A percentile compares a stretch with the other conserved stretches of the same genome.
phyloP scores from a whole-genome alignment of 2,113 vertebrate species.

The Malurus elegans region DNA sequence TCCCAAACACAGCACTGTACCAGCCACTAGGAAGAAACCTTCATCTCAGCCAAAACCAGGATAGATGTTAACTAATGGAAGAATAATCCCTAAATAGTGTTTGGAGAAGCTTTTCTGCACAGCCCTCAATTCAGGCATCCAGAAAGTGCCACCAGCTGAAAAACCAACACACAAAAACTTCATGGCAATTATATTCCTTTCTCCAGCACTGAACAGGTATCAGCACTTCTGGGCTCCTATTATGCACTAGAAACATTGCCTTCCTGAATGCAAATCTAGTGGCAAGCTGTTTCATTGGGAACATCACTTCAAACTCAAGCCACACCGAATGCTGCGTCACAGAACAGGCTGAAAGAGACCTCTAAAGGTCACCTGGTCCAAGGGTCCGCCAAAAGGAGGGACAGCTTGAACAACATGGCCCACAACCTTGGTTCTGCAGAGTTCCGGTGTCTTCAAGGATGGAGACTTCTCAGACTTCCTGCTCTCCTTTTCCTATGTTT shows the following conservation, averaged over 20 bases:
- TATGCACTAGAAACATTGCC: background rate
- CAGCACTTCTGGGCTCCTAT: background rate
- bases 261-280: background rate
- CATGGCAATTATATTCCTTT: background rate
- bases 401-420: background rate
- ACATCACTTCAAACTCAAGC: background rate
- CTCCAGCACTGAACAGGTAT: background rate
- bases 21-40: background rate
- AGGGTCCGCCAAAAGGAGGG: background rate
- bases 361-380: background rate
- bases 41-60: background rate
- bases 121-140: background rate
- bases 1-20: background rate
- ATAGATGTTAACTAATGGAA: background rate
- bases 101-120: background rate
- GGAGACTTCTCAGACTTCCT: background rate
- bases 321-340: rapidly evolving
- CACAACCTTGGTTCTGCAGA: background rate
- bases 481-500: background rate
- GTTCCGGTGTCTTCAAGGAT: background rate
- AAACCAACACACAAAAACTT: background rate
- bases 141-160: background rate
- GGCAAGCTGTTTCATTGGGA: background rate
- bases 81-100: background rate
- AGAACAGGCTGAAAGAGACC: background rate